phyloP scores from a whole-genome alignment of 2,888 invertebrate genomes.

The Sphaeridia pumilis region DNA sequence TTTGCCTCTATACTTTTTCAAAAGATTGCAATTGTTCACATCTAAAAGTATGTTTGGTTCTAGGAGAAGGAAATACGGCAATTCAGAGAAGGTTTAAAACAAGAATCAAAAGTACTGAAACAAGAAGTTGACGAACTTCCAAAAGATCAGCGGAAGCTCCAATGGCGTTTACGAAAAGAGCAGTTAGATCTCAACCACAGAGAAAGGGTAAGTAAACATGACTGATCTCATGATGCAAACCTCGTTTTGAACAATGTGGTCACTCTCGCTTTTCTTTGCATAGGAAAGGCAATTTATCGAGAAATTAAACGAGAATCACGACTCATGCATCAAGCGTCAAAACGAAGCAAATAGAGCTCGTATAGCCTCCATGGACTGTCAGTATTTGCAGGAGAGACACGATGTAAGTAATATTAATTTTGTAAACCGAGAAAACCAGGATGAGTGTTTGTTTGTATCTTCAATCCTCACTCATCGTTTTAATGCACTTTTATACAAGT shows the following conservation, averaged over 20 bases:
- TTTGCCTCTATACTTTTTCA: neutral
- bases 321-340: constrained; percentile 68
- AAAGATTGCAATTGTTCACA: too few species aligned
- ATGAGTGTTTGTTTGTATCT: too few species aligned
- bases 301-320: constrained; percentile 76
- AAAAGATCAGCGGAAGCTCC: constrained; percentile 84
- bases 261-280: constrained; percentile 23
- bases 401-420: constrained; percentile 53
- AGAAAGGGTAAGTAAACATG: constrained; percentile 47
- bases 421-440: too few species aligned
- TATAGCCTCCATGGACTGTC: constrained; percentile 82
- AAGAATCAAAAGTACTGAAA: constrained; percentile 82
- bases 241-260: too few species aligned
- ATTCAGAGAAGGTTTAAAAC: constrained; percentile 86
- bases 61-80: constrained; percentile 79
- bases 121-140: constrained; percentile 81
- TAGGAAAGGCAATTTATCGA: constrained; percentile 76
- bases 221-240: too few species aligned
- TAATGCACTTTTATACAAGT: too few species aligned
- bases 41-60: constrained; percentile 17
- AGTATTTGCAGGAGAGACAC: constrained; percentile 90
- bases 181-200: constrained; percentile 83
- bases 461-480: too few species aligned
- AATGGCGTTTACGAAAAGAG: constrained; percentile 68
- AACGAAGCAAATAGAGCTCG: constrained; percentile 82